Conservation (phyloP, 2,888 invertebrate species). For the Apamea monoglypha region DNA sequence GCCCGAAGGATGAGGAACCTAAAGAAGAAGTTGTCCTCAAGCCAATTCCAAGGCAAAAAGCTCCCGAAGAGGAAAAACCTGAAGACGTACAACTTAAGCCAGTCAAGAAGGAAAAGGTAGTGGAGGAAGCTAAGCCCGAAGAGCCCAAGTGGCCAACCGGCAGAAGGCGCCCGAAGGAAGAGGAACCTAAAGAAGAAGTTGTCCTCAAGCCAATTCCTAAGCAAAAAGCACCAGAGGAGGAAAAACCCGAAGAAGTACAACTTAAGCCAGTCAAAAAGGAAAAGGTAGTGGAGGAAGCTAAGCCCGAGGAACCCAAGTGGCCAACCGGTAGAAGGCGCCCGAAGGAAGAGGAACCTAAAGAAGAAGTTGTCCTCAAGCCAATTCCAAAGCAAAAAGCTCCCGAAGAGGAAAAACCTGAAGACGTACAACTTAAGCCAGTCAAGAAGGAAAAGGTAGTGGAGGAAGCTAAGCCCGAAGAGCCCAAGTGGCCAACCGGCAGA, state of each 20-base stretch:
- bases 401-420: background rate
- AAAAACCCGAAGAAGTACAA: too few species aligned
- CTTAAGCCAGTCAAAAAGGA: too few species aligned
- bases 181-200: too few species aligned
- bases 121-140: background rate
- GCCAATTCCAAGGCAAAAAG: background rate
- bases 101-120: background rate
- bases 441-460: background rate
- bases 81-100: background rate
- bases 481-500: background rate
- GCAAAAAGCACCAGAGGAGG: too few species aligned
- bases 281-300: too few species aligned
- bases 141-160: too few species aligned
- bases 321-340: background rate
- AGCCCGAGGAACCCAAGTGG: background rate
- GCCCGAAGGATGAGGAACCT: background rate
- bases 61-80: background rate
- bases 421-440: background rate
- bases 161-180: too few species aligned
- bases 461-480: background rate
- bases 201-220: too few species aligned
- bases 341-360: background rate
- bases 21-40: background rate
- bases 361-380: background rate
- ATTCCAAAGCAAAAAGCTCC: background rate